Evolutionary conservation across 2,797 vertebrate genomes (phyloP), one percentile per base, ranked within the genome.

Genomic region (Apogon hyalosoma): DNA sequence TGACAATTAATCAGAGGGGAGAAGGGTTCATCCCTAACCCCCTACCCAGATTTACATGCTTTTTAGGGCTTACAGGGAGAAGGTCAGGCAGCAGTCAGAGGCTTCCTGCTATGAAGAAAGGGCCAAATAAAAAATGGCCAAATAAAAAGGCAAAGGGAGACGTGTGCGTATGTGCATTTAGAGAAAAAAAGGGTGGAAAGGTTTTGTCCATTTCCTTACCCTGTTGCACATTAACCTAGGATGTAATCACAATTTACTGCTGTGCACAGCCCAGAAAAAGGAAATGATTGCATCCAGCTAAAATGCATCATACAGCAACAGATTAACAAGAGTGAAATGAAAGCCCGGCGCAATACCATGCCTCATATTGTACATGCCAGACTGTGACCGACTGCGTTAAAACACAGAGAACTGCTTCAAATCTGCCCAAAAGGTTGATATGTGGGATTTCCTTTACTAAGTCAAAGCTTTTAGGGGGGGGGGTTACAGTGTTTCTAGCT

Each of bases 231-330:
- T 93, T 90, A 87, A 84, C 89, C 85, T 15, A 21, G 79, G 87
- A 85, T 91, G 90, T 93, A 94, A 95, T 95, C 88, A 83, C 73
- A 86, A 33, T 71, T 60, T 87, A 65, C 58, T 83, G 82, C 77
- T 85, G 92, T 92, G 90, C 92, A 94, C 81, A 82, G 87, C 84
- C 63, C 84, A 81, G 79, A 89, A 85, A 94, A 61, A 67, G 93
- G 94, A 96, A 96, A 86, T 95, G 92, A 96, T 94, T 90, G 70
- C 92, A 95, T 94, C 88, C 91, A 87, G 90, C 88, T 90, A 92
- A 92, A 95, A 93, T 93, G 92, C 90, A 87, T 88, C 91, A 65
- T 85, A 75, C 87, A 93, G 92, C 91, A 94, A 90, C 87, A 88
- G 83, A 91, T 92, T 86, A 94, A 89, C 86, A 46, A 89, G 86